Evolutionary conservation across 2,797 vertebrate species (phyloP).

Genomic region (Cottoperca gobio): DNA sequence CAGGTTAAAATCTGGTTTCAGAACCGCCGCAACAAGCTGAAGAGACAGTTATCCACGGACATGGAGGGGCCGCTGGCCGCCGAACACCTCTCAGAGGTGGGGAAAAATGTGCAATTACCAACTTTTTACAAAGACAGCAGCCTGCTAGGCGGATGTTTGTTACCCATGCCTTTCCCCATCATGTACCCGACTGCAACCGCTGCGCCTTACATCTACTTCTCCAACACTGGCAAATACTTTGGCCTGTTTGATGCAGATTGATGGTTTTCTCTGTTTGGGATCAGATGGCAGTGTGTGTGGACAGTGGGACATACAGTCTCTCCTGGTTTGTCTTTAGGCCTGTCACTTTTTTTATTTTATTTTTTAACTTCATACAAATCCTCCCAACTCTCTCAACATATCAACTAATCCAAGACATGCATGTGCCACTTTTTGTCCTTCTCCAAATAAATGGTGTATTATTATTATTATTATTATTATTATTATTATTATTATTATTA

Average conservation of each 20-base stretch:
- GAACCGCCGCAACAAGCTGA: constrained; percentile 88
- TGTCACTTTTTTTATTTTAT: constrained; percentile 15
- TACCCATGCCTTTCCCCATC: constrained; percentile 88
- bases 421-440: constrained; percentile 77
- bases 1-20: constrained; percentile 89
- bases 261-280: constrained; percentile 49
- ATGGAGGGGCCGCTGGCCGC: constrained; percentile 71
- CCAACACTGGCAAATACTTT: constrained; percentile 86
- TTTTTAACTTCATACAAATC: constrained; percentile 19
- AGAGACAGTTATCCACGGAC: constrained; percentile 84
- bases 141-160: constrained; percentile 84
- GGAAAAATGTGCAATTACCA: constrained; percentile 79
- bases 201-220: constrained; percentile 88
- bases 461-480: constrained; percentile 66
- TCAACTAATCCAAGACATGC: constrained; percentile 63
- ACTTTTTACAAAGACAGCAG: constrained; percentile 85
- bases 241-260: constrained; percentile 87
- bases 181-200: constrained; percentile 82
- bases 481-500: constrained; percentile 67
- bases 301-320: constrained; percentile 24
- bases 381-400: constrained; percentile 50
- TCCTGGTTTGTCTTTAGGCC: constrained; percentile 16
- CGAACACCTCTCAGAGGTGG: constrained; percentile 73
- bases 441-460: constrained; percentile 44
- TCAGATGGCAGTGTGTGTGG: constrained; percentile 7